Evolutionary conservation across 1,140 invertebrate genomes (phyloP).

Genomic region (Ceratina australensis): DNA sequence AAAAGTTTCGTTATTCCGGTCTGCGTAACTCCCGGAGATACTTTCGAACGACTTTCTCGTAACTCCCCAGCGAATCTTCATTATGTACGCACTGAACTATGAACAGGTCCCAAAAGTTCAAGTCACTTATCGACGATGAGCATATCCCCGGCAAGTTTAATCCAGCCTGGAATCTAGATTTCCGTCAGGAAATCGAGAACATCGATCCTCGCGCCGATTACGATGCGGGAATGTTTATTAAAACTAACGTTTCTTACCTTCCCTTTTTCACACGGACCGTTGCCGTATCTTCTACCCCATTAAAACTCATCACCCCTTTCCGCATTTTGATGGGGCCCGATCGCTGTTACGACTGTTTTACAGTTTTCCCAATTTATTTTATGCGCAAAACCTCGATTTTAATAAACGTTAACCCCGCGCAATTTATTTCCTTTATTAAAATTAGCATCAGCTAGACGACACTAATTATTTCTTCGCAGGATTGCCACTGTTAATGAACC

Average conservation of each 20-base stretch:
- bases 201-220: constrained; percentile 57
- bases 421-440: not conserved
- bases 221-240: constrained; percentile 63
- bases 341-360: not conserved
- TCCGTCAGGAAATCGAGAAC: constrained; percentile 51
- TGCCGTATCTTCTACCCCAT: constrained; percentile 32
- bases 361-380: not conserved
- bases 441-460: not conserved
- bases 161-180: constrained; percentile 62
- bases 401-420: no score
- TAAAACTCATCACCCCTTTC: constrained; percentile 9
- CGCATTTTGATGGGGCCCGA: not conserved
- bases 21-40: constrained; percentile 39
- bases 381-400: not conserved
- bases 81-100: constrained; percentile 63
- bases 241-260: constrained; percentile 60
- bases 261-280: not conserved
- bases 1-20: constrained; percentile 57
- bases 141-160: constrained; percentile 63
- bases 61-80: constrained; percentile 60
- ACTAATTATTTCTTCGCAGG: not conserved
- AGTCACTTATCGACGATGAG: constrained; percentile 63
- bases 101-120: constrained; percentile 63
- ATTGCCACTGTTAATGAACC: constrained; percentile 19
- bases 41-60: constrained; percentile 51